These are phyloP conservation scores for Brienomyrus brachyistius DNA, from an alignment of 2,113 vertebrate genomes.

Conservation along the genomic window DNA sequence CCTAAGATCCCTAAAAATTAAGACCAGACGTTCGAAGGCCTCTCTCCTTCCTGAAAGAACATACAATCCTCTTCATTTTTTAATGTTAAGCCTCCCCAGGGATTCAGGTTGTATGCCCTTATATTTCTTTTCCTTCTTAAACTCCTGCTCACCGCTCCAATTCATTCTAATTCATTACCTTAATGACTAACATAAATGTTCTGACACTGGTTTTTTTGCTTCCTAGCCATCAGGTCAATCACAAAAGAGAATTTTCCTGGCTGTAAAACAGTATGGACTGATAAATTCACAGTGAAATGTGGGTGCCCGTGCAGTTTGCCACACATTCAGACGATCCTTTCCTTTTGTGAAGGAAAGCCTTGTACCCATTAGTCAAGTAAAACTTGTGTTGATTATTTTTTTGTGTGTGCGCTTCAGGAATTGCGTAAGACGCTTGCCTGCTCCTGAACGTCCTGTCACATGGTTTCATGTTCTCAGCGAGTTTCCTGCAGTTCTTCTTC, in stretches of 20 bases:
- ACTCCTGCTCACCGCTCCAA: constrained; percentile 18
- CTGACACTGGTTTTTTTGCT: neutral
- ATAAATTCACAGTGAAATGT: neutral
- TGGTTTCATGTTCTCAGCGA: neutral
- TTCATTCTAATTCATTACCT: constrained; percentile 17
- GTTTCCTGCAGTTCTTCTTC: neutral
- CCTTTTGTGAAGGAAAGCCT: neutral
- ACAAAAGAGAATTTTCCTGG: neutral
- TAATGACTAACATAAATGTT: constrained; percentile 5
- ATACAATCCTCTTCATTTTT: neutral
- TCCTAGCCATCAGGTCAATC: neutral
- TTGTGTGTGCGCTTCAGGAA: neutral
- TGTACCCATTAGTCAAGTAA: neutral
- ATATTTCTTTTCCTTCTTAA: constrained; percentile 3
- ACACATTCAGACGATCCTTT: neutral
- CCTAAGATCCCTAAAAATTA: constrained; percentile 1
- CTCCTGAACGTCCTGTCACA: neutral
- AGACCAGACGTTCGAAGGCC: constrained; percentile 8
- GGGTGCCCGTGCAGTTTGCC: neutral
- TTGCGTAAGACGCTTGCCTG: neutral
- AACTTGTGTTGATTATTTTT: neutral
- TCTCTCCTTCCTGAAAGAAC: neutral
- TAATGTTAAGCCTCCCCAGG: neutral
- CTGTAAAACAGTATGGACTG: neutral
- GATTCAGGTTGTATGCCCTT: neutral